Base-by-base conservation (phyloP, 1,140 invertebrate genomes). In the Hylyphantes graminicola region DNA sequence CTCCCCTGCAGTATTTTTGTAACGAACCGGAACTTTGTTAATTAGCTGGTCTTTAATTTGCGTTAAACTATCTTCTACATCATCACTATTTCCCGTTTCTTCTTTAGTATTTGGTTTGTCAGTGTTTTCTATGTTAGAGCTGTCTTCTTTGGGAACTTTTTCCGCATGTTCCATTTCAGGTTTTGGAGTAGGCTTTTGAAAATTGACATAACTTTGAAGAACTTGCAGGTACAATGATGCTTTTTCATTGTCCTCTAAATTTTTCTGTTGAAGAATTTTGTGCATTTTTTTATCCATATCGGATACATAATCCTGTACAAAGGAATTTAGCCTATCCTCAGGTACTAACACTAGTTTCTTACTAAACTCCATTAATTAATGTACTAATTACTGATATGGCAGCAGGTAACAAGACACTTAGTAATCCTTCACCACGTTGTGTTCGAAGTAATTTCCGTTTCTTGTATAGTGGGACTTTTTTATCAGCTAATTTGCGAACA, bases 241-340 rank as follows among this genome's bases (percentile, higher is more conserved):
- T 50, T 77, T 77, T 51, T 77, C 59, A 8, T 51, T 53, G 48
- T 64, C 57, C 12, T 13, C 6, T 35, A 35, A n/a, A n/a, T 63
- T 48, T n/a, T 76, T 63, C 15, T 51, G 21, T 15, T 9, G 50
- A 2, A 64, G 7, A 15, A 77, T 77, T 15, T 51, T 15, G 7
- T 76, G 19, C 57, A 63, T 76, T 15, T 76, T 21, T n/a, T 13
- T 63, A 76, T 76, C 74, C 17, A 64, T 50, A n/a, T 50, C 74
- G 17, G 19, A 13, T 8, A 76, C 63, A 2, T 76, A 35, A 6
- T 76, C 59, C 35, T 35, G 35, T 5, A 35, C 35, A 7, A 11
- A 9, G 10, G 11, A n/a, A 15, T n/a, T 9, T 50, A 12, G 0
- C 9, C 59, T 0, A 11, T 76, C 13, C 64, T 19, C 57, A 17